These are phyloP conservation scores for Ammodytes dubius DNA, from an alignment of 2,113 vertebrate genomes.

Conservation along the genomic window DNA sequence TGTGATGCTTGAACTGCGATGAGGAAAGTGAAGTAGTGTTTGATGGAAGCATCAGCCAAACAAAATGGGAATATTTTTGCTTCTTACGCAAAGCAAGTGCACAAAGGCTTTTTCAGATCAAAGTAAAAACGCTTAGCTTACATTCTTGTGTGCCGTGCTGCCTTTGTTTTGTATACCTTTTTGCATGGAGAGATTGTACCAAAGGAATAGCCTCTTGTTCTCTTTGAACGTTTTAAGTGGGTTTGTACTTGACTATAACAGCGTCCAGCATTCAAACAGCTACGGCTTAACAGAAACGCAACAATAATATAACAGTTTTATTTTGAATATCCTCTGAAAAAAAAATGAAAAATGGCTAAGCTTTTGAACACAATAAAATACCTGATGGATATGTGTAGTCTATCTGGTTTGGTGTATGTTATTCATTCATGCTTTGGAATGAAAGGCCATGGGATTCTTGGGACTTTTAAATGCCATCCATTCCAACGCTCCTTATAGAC, in stretches of 20 bases:
- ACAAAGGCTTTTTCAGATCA: constrained; percentile 72
- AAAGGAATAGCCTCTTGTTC: constrained; percentile 65
- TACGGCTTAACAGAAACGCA: constrained; percentile 51
- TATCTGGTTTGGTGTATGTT: not conserved
- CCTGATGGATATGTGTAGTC: not conserved
- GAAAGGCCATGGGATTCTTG: not conserved
- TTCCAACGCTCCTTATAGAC: not conserved
- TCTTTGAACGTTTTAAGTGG: constrained; percentile 69
- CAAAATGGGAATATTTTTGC: constrained; percentile 58
- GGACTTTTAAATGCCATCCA: not conserved
- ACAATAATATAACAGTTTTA: constrained; percentile 3
- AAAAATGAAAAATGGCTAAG: not conserved
- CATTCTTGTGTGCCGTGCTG: constrained; percentile 52
- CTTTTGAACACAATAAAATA: not conserved
- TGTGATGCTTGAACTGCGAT: constrained; percentile 19
- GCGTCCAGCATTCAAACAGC: constrained; percentile 52
- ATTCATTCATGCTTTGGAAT: not conserved
- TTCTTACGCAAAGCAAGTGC: constrained; percentile 54
- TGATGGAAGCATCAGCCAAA: constrained; percentile 11
- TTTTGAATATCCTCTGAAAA: not conserved
- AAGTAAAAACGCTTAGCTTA: constrained; percentile 68
- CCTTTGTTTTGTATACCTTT: constrained; percentile 9
- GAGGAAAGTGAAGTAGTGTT: constrained; percentile 21
- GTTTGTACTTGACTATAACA: constrained; percentile 59
- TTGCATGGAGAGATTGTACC: constrained; percentile 48